Conservation (phyloP, 2,113 vertebrate genomes). For the Falco punctatus region DNA sequence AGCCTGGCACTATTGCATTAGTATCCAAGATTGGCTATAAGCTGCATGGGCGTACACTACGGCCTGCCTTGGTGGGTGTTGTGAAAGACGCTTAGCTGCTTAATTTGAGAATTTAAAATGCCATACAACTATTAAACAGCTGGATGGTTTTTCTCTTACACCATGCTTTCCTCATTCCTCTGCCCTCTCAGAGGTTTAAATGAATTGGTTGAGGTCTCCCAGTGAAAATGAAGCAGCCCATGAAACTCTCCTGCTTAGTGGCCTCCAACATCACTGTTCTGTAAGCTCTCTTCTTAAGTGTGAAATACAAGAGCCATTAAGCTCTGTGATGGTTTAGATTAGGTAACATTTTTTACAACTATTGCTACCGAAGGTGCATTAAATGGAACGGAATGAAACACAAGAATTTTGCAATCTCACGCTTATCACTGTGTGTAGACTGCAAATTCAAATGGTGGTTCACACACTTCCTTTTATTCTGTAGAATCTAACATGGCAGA, state of each 20-base stretch:
- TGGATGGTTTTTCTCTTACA: not conserved
- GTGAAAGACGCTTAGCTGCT: conserved; percentile 84
- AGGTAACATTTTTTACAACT: not conserved
- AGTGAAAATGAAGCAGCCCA: not conserved
- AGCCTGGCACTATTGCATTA: conserved; percentile 87
- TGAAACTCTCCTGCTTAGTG: not conserved
- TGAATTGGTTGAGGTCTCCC: not conserved
- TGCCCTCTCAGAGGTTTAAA: not conserved
- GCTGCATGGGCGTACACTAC: conserved; percentile 91
- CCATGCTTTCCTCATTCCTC: not conserved
- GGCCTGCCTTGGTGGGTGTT: conserved; percentile 93
- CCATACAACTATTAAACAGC: conserved; percentile 44
- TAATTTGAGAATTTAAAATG: not conserved
- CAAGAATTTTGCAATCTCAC: not conserved
- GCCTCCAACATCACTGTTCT: not conserved
- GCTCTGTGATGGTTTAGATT: not conserved
- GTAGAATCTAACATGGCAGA: not conserved
- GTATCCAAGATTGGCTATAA: conserved; percentile 97
- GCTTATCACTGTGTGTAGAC: not conserved
- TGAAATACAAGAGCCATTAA: not conserved
- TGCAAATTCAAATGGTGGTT: not conserved
- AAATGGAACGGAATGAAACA: conserved; percentile 3
- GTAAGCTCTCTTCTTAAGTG: not conserved
- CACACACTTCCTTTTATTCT: not conserved
- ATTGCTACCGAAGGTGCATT: not conserved